phyloP scores from a whole-genome alignment of 2,797 vertebrate species.

The Astyanax mexicanus region DNA sequence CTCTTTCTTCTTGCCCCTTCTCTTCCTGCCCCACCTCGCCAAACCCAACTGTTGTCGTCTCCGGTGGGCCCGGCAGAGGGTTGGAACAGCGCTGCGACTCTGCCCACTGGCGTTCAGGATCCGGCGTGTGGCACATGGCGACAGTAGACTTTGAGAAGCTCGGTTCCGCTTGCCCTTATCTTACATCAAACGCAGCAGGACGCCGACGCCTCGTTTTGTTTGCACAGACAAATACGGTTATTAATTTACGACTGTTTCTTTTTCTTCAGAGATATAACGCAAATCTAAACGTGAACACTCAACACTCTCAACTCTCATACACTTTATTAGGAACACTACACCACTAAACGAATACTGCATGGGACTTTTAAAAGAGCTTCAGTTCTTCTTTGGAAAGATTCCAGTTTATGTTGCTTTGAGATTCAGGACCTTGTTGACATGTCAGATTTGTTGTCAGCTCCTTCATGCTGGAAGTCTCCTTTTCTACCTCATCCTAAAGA shows the following conservation, averaged over 20 bases:
- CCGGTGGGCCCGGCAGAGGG: constrained; percentile 73
- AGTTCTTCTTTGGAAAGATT: no score
- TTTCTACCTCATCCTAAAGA: no score
- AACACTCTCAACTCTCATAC: no score
- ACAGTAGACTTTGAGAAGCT: constrained; percentile 69
- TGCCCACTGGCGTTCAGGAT: constrained; percentile 55
- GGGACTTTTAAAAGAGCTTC: no score
- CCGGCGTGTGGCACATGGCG: constrained; percentile 62
- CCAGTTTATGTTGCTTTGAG: no score
- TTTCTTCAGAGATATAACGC: constrained; percentile 51
- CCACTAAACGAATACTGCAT: no score
- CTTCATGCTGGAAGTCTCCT: no score
- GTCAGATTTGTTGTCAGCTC: no score
- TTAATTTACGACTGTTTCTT: constrained; percentile 48
- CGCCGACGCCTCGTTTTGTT: constrained; percentile 60
- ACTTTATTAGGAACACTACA: no score
- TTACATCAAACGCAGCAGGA: constrained; percentile 29
- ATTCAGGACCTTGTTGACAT: no score
- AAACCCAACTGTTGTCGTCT: constrained; percentile 70
- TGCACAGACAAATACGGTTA: constrained; percentile 54
- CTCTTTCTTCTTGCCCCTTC: constrained; percentile 48
- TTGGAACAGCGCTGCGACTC: constrained; percentile 71
- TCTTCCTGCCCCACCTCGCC: constrained; percentile 74
- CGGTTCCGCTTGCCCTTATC: constrained; percentile 59
- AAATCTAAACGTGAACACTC: not conserved